Evolutionary conservation across 2,797 vertebrate species (phyloP).

Genomic region (Manis crassicaudata): DNA sequence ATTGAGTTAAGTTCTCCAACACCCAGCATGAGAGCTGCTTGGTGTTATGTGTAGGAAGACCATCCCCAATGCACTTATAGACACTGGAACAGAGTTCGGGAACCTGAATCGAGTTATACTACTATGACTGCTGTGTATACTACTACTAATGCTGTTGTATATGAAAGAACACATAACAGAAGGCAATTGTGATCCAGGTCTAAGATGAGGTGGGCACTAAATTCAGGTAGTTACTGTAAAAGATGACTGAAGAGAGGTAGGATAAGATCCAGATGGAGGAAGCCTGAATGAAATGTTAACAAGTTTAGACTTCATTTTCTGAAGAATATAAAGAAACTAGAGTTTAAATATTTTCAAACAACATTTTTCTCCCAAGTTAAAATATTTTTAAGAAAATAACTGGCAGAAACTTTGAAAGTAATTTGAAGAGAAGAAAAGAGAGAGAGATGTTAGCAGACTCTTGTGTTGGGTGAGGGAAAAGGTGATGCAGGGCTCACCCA

Average conservation of each 20-base stretch:
- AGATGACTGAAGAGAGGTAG: background rate
- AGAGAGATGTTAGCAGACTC: background rate
- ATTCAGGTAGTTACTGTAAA: background rate
- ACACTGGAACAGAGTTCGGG: no score
- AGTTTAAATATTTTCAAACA: background rate
- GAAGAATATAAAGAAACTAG: background rate
- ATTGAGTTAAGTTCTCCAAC: no score
- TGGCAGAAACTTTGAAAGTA: background rate
- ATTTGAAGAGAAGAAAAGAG: constrained; percentile 6
- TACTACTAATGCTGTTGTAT: no score
- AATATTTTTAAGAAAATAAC: constrained; percentile 6
- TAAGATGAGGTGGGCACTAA: background rate
- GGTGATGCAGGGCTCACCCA: background rate
- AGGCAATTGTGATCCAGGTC: background rate
- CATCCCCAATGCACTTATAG: no score
- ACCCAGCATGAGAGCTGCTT: no score
- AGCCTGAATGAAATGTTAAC: background rate
- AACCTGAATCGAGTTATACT: no score
- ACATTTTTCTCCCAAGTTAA: background rate
- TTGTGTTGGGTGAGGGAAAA: background rate
- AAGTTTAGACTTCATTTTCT: background rate
- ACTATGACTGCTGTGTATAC: no score
- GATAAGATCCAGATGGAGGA: background rate
- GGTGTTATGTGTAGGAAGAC: no score
- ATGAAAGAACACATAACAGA: no score